Percentiles rank a stretch among this genome's conserved stretches.
These are phyloP conservation scores for Archips crataeganus DNA, from an alignment of 2,888 invertebrate genomes.

Conservation along the genomic window DNA sequence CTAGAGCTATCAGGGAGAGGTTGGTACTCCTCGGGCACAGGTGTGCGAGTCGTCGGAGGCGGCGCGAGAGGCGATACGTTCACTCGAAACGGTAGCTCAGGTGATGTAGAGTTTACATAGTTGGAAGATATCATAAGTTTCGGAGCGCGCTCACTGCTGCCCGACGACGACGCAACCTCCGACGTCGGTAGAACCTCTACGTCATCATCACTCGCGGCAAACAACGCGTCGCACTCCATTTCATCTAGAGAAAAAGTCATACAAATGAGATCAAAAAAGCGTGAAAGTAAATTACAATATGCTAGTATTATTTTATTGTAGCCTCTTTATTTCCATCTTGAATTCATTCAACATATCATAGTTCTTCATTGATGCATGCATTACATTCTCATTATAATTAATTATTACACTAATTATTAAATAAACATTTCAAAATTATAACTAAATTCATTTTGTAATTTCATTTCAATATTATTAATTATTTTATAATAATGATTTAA, in stretches of 20 bases:
- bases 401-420: too few species aligned
- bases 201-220: conserved; percentile 88
- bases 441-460: too few species aligned
- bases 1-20: conserved; percentile 79
- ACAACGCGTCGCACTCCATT: conserved; percentile 88
- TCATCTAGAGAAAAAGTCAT: conserved; percentile 77
- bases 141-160: conserved; percentile 54
- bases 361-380: too few species aligned
- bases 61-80: conserved; percentile 64
- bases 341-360: too few species aligned
- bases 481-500: too few species aligned
- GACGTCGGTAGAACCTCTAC: conserved; percentile 75
- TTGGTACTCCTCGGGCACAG: conserved; percentile 80
- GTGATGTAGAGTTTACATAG: conserved; percentile 71
- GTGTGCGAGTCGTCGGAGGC: conserved; percentile 71
- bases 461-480: too few species aligned
- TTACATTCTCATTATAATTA: too few species aligned
- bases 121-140: conserved; percentile 70
- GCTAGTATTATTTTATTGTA: not conserved
- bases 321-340: too few species aligned
- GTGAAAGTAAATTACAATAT: conserved; percentile 18
- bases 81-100: conserved; percentile 66
- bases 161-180: conserved; percentile 51
- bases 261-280: conserved; percentile 19
- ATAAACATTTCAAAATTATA: too few species aligned